Evolutionary conservation across 2,888 invertebrate genomes (phyloP).

Genomic region (Drosophila demipolita): DNA sequence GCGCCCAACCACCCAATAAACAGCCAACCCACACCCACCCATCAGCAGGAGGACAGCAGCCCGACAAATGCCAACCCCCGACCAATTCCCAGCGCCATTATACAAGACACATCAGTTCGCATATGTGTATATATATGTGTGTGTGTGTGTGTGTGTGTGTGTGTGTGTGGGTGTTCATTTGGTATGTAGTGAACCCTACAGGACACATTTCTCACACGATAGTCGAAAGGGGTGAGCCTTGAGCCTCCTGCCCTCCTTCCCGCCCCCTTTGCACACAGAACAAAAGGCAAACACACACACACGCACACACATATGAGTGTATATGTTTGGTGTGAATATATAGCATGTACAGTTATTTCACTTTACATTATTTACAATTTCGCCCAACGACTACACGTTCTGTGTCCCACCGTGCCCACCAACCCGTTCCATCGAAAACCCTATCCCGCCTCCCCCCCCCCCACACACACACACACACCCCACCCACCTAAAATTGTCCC

Average conservation of each 20-base stretch:
- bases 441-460: not conserved
- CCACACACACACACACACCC: not conserved
- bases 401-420: not conserved
- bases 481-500: not conserved
- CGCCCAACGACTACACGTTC: conserved; percentile 58
- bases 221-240: conserved; percentile 59
- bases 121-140: conserved; percentile 4
- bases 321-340: conserved; percentile 40
- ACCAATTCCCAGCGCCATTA: conserved; percentile 67
- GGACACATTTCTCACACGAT: conserved; percentile 77
- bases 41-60: conserved; percentile 45
- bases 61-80: conserved; percentile 51
- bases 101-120: conserved; percentile 42
- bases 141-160: conserved; percentile 14
- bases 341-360: conserved; percentile 78
- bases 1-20: conserved; percentile 31
- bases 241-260: conserved; percentile 16
- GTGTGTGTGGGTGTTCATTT: conserved; percentile 69
- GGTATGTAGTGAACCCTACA: conserved; percentile 80
- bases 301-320: conserved; percentile 13
- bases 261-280: conserved; percentile 41
- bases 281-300: conserved; percentile 61
- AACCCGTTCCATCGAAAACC: not conserved
- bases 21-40: conserved; percentile 29
- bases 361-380: conserved; percentile 79